These are phyloP conservation scores for Styela plicata DNA, from an alignment of 23 tunicate species.

Conservation along the genomic window DNA sequence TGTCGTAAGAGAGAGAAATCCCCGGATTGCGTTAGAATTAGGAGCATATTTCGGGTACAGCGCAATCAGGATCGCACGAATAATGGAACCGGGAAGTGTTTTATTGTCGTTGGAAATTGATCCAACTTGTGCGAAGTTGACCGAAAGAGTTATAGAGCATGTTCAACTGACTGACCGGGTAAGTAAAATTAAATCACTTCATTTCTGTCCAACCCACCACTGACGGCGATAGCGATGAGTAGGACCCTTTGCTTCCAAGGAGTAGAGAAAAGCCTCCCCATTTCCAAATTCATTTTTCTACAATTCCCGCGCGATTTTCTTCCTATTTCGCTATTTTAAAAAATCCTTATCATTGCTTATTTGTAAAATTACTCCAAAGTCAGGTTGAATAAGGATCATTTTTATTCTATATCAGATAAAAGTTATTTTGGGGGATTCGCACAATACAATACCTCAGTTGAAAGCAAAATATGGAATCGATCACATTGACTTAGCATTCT, in stretches of 20 bases:
- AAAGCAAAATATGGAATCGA: not conserved
- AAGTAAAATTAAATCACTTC: not conserved
- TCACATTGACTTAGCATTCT: conserved; percentile 37
- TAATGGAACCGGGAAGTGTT: conserved; percentile 31
- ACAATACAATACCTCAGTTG: conserved; percentile 14
- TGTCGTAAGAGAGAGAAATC: conserved; percentile 35
- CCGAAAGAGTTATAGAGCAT: conserved; percentile 37
- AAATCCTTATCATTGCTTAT: too few species aligned
- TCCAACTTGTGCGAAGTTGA: conserved; percentile 20
- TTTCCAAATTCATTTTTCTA: too few species aligned
- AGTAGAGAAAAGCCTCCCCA: too few species aligned
- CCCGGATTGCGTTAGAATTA: conserved; percentile 44
- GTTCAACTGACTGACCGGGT: conserved; percentile 59
- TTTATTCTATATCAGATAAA: not conserved
- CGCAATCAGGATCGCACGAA: conserved; percentile 54
- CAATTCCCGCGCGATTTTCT: too few species aligned
- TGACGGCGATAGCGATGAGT: too few species aligned
- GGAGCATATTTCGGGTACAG: conserved; percentile 78
- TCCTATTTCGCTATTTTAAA: too few species aligned
- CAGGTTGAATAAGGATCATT: too few species aligned
- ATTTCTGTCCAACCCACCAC: too few species aligned
- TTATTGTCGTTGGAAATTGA: conserved; percentile 35
- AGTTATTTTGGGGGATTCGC: conserved; percentile 12
- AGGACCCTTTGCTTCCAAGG: too few species aligned
- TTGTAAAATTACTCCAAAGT: too few species aligned